These are phyloP conservation scores for Miichthys miiuy DNA, from an alignment of 2,797 vertebrate species.

Conservation along the genomic window DNA sequence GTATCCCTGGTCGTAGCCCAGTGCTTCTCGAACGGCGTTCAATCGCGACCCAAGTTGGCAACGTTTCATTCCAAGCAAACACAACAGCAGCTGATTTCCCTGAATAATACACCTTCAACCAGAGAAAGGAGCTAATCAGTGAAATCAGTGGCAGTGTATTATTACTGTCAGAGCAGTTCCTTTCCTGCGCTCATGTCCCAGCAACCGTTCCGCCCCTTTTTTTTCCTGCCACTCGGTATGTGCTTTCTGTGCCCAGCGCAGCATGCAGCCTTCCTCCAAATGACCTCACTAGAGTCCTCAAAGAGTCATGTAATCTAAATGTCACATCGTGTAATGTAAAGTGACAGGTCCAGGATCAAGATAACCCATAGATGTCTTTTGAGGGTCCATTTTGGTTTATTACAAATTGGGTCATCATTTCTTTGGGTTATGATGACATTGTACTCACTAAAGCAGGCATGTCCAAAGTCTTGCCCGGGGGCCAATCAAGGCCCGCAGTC, in stretches of 20 bases:
- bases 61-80: conserved; percentile 30
- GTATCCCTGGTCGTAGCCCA: neutral
- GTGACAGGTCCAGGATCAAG: neutral
- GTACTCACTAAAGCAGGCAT: too few species aligned
- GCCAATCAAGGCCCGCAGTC: too few species aligned
- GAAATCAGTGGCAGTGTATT: conserved; percentile 68
- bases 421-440: neutral
- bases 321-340: neutral
- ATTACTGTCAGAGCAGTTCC: conserved; percentile 66
- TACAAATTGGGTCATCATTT: neutral
- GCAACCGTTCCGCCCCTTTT: conserved; percentile 18
- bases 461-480: too few species aligned
- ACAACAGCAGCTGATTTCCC: conserved; percentile 74
- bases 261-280: conserved; percentile 2
- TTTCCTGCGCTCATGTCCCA: conserved; percentile 39
- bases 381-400: neutral
- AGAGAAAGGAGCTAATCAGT: conserved; percentile 73
- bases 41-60: neutral
- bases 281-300: conserved; percentile 15
- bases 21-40: neutral
- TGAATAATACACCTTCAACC: conserved; percentile 65
- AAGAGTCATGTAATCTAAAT: neutral
- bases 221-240: conserved; percentile 11
- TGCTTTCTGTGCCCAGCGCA: conserved; percentile 13
- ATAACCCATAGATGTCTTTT: neutral